Evolutionary conservation across 2,113 vertebrate genomes (phyloP).

Genomic region (Antechinus stuartii): DNA sequence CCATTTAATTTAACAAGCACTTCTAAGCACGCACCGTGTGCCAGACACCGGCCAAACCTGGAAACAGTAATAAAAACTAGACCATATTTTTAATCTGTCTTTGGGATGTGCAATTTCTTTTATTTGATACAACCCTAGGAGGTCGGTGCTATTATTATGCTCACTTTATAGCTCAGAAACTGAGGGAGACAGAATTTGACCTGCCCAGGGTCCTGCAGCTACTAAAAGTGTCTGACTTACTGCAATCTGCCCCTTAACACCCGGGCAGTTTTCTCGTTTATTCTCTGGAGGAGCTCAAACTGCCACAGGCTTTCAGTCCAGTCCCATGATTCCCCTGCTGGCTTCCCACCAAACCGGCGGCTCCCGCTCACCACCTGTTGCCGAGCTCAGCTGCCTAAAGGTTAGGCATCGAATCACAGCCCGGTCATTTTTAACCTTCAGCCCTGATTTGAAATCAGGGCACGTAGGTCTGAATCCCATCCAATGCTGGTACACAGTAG

Average conservation of each 20-base stretch:
- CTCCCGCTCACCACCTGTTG: neutral
- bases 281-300: neutral
- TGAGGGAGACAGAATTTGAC: conserved; percentile 10
- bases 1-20: neutral
- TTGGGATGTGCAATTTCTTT: neutral
- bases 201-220: neutral
- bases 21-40: neutral
- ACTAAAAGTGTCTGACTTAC: neutral
- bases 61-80: neutral
- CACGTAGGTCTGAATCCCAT: neutral
- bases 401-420: neutral
- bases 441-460: neutral
- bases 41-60: neutral
- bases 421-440: neutral
- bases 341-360: neutral
- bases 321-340: neutral
- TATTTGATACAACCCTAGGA: neutral
- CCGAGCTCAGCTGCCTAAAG: neutral
- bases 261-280: neutral
- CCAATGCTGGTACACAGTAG: neutral
- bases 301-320: neutral
- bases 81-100: neutral
- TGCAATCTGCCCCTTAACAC: neutral
- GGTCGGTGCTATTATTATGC: neutral
- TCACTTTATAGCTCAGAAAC: conserved; percentile 16